Percentiles rank a stretch among this genome's conserved stretches.
Conservation (phyloP, 2,113 vertebrate genomes). For the Passer domesticus region DNA sequence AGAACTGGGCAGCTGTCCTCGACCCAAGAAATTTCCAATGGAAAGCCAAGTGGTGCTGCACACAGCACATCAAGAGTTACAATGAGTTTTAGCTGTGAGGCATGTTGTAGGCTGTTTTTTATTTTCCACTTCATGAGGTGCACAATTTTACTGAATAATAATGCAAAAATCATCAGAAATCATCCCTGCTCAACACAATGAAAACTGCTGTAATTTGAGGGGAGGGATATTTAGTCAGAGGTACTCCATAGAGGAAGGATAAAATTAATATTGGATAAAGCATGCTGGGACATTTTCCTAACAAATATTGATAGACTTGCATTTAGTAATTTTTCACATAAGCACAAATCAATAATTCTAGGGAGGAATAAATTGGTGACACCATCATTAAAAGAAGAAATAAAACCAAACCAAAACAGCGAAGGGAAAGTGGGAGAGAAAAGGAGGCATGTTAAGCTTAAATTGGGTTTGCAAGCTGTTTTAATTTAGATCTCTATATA, state of each 20-base stretch:
- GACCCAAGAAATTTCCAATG: neutral
- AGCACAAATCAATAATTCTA: neutral
- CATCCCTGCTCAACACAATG: neutral
- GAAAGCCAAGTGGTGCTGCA: neutral
- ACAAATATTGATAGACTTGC: neutral
- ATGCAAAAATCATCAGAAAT: neutral
- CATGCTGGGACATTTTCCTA: neutral
- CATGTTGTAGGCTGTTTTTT: neutral
- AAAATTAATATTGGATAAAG: constrained; percentile 8
- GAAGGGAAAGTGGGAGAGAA: neutral
- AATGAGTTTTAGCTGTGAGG: neutral
- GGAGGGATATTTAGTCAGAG: neutral
- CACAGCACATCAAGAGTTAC: neutral
- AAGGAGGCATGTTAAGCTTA: neutral
- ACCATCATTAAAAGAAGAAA: neutral
- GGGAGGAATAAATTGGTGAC: neutral
- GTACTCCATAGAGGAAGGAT: neutral
- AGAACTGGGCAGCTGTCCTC: neutral
- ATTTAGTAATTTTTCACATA: neutral
- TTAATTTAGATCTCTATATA: neutral
- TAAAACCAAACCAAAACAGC: neutral
- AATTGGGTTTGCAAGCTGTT: neutral
- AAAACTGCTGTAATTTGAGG: neutral
- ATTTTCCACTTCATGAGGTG: neutral
- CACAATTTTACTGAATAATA: neutral